Conservation (phyloP, 2,888 invertebrate species). For the Leptodirus hochenwartii region DNA sequence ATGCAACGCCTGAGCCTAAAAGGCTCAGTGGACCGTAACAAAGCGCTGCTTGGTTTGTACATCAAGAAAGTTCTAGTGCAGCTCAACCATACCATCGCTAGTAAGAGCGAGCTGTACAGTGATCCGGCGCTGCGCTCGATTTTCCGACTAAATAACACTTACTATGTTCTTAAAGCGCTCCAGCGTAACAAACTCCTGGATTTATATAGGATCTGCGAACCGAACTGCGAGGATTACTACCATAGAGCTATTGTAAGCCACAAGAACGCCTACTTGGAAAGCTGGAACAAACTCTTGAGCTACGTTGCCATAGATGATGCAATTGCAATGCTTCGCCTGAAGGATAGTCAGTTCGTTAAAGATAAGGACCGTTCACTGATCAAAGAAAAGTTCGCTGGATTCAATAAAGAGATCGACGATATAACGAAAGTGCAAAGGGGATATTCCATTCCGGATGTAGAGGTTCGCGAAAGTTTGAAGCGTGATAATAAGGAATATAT, state of each 20-base stretch:
- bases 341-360: conserved; percentile 47
- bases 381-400: conserved; percentile 81
- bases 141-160: conserved; percentile 86
- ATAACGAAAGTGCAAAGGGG: conserved; percentile 65
- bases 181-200: conserved; percentile 71
- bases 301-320: conserved; percentile 55
- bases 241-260: conserved; percentile 72
- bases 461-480: conserved; percentile 72
- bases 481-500: conserved; percentile 79
- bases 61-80: conserved; percentile 81
- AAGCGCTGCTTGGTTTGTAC: conserved; percentile 56
- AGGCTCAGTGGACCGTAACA: conserved; percentile 37
- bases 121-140: conserved; percentile 74
- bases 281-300: conserved; percentile 68
- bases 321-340: conserved; percentile 35
- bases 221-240: conserved; percentile 73
- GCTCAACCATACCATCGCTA: conserved; percentile 72
- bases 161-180: conserved; percentile 84
- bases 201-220: conserved; percentile 62
- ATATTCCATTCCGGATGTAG: conserved; percentile 86
- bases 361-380: conserved; percentile 73
- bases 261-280: conserved; percentile 54
- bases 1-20: conserved; percentile 31
- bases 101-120: conserved; percentile 80
- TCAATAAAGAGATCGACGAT: conserved; percentile 93